Percentiles rank a stretch among this genome's conserved stretches.
These are phyloP conservation scores for Tangara arthus DNA, from an alignment of 2,797 vertebrate genomes.

Conservation along the genomic window DNA sequence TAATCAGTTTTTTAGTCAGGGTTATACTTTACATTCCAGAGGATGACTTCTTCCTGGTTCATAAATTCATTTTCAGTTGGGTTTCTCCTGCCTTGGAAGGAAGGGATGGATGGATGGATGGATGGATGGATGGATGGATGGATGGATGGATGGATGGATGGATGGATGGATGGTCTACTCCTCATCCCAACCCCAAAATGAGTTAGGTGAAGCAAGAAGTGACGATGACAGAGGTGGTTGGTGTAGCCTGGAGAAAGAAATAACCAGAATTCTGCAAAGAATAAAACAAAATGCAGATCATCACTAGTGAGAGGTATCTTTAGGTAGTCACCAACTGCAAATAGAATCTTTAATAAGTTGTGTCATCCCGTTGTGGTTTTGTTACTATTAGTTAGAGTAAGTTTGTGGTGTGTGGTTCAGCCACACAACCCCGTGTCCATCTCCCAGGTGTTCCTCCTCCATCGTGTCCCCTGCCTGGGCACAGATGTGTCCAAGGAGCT, in stretches of 20 bases:
- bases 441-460: background rate
- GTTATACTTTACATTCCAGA: accelerated
- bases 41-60: background rate
- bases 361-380: too few relatives aligned
- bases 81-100: background rate
- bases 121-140: background rate
- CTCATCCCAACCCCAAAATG: background rate
- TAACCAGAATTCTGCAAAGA: too few relatives aligned
- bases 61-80: background rate
- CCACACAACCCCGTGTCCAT: background rate
- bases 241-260: background rate
- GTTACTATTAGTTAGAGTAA: too few relatives aligned
- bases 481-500: accelerated
- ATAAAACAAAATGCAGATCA: too few relatives aligned
- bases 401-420: background rate
- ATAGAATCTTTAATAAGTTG: too few relatives aligned
- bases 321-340: too few relatives aligned
- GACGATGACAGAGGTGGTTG: background rate
- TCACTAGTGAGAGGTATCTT: too few relatives aligned
- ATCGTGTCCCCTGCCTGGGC: accelerated
- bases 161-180: background rate
- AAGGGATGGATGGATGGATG: too few relatives aligned
- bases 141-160: background rate
- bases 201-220: background rate
- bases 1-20: background rate